A percentile compares a stretch with the other conserved stretches of the same genome.
These are phyloP conservation scores for Micromesistius poutassou DNA, from an alignment of 2,797 vertebrate genomes.

Conservation along the genomic window DNA sequence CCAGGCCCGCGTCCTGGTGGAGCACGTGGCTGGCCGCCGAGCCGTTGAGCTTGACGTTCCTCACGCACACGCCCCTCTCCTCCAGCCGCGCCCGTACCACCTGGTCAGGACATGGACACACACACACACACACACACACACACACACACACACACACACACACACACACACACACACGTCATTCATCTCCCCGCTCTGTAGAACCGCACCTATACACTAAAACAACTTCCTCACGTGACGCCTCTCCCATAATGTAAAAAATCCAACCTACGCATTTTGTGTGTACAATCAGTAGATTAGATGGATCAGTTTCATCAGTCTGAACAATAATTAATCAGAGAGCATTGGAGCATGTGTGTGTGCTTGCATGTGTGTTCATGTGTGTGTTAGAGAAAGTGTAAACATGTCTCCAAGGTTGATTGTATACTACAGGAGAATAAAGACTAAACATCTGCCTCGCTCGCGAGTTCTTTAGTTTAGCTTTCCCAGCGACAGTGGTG, in stretches of 20 bases:
- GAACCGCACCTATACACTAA: neutral
- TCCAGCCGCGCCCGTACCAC: constrained; percentile 91
- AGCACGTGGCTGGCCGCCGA: constrained; percentile 96
- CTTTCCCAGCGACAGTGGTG: too few species aligned
- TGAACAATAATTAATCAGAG: too few species aligned
- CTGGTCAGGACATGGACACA: constrained; percentile 68
- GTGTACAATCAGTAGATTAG: too few species aligned
- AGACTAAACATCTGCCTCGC: neutral
- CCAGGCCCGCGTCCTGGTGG: constrained; percentile 92
- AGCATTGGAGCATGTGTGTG: too few species aligned
- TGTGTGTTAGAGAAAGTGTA: neutral
- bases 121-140: constrained; percentile 16
- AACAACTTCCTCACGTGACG: neutral
- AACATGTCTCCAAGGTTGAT: neutral
- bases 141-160: constrained; percentile 10
- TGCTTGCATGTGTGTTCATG: too few species aligned
- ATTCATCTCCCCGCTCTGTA: neutral
- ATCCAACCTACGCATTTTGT: too few species aligned
- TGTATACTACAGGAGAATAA: neutral
- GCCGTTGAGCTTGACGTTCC: constrained; percentile 93
- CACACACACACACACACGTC: constrained; percentile 16
- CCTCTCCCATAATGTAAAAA: neutral
- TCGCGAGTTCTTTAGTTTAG: too few species aligned
- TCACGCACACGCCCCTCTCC: constrained; percentile 83
- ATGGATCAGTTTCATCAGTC: too few species aligned